Conservation (phyloP, 2,113 vertebrate species). For the Dolichallabes microphthalmus region DNA sequence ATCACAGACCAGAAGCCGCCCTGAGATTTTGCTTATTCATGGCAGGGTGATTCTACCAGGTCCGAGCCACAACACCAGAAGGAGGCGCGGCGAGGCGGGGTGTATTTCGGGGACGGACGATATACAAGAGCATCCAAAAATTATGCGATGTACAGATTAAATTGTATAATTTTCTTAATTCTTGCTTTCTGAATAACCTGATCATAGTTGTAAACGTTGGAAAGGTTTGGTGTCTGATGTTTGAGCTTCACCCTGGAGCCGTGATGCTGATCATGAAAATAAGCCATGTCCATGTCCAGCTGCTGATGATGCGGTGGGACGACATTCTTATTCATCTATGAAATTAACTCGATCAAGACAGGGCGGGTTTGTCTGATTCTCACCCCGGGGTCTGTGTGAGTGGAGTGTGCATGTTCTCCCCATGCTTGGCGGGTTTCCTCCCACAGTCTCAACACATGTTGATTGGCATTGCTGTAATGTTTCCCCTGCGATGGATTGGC, state of each 20-base stretch:
- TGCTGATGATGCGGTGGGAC: background rate
- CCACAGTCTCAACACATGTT: no score
- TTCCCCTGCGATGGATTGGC: no score
- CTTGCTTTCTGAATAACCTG: no score
- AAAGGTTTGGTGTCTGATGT: background rate
- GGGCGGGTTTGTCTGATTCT: no score
- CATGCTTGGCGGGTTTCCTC: no score
- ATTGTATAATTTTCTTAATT: no score
- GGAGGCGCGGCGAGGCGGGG: background rate
- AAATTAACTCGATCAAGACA: background rate
- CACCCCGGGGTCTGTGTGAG: no score
- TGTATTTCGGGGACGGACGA: background rate
- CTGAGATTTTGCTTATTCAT: slow-evolving; percentile 9
- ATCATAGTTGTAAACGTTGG: no score
- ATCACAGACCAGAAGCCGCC: background rate
- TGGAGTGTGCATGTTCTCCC: no score
- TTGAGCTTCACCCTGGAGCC: background rate
- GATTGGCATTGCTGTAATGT: no score
- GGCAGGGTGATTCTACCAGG: background rate
- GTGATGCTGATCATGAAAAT: background rate
- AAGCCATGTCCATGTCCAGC: background rate
- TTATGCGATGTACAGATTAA: background rate
- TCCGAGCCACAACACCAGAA: background rate
- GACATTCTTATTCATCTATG: background rate
- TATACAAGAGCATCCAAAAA: background rate